A percentile compares a stretch with the other conserved stretches of the same genome.
Conservation (phyloP, 2,888 invertebrate species). For the Nineta flava region DNA sequence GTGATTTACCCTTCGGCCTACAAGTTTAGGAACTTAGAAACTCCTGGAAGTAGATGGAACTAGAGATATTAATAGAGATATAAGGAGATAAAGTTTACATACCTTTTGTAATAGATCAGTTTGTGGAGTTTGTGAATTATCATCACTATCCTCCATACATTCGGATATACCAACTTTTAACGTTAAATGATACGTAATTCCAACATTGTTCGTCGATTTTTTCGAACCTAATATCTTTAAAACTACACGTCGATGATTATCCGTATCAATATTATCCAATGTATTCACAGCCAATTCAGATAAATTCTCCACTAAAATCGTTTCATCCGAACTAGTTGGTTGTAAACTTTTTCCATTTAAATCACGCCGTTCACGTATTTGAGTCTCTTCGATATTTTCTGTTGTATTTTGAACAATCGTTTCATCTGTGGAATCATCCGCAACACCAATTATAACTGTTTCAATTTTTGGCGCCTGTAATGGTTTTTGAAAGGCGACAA, state of each 20-base stretch:
- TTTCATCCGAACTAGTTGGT: constrained; percentile 3
- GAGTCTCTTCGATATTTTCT: constrained; percentile 5
- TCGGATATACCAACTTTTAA: constrained; percentile 28
- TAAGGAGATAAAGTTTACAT: too few relatives aligned
- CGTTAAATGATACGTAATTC: constrained; percentile 27
- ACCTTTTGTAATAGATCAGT: not conserved
- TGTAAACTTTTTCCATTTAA: constrained; percentile 4
- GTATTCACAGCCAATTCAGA: constrained; percentile 30
- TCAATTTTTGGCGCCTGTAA: not conserved
- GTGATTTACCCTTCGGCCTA: too few relatives aligned
- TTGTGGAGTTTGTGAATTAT: not conserved
- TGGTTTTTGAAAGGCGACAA: constrained; percentile 1
- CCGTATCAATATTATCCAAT: constrained; percentile 32
- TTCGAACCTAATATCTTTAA: constrained; percentile 29
- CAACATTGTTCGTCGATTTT: constrained; percentile 21
- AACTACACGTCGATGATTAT: constrained; percentile 30
- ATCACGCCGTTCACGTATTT: not conserved
- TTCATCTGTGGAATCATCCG: constrained; percentile 1
- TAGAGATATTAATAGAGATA: too few relatives aligned
- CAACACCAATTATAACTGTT: not conserved
- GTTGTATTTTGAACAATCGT: not conserved
- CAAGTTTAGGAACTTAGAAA: too few relatives aligned
- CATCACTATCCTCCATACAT: constrained; percentile 21
- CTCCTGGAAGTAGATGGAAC: too few relatives aligned
- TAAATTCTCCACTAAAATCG: constrained; percentile 21